Conservation (phyloP, 2,113 vertebrate genomes). For the Machaerirhynchus nigripectus region DNA sequence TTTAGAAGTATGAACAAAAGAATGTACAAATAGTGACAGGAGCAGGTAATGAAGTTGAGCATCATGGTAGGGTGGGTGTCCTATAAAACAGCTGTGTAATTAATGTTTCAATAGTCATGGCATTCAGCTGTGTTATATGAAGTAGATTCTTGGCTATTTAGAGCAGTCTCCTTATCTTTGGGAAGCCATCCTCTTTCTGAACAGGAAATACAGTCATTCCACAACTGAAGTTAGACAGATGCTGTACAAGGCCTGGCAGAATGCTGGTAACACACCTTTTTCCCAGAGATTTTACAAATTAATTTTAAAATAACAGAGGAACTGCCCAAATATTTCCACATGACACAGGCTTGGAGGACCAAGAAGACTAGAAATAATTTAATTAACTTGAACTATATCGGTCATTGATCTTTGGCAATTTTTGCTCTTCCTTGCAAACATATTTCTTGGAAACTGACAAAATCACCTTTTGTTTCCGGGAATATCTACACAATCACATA, state of each 20-base stretch:
- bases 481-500: neutral
- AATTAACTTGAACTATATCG: neutral
- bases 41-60: neutral
- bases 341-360: neutral
- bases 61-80: neutral
- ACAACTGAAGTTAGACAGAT: slow-evolving; percentile 10
- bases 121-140: neutral
- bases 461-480: neutral
- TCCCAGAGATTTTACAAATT: slow-evolving; percentile 24
- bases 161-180: slow-evolving; percentile 1
- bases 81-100: neutral
- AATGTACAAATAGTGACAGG: neutral
- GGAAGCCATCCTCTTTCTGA: slow-evolving; percentile 34
- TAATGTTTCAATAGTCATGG: neutral
- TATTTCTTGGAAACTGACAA: neutral
- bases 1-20: neutral
- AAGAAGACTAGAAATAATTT: slow-evolving; percentile 2
- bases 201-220: slow-evolving; percentile 1
- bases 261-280: neutral
- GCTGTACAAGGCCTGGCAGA: neutral
- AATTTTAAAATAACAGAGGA: neutral
- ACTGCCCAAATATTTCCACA: neutral
- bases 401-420: neutral
- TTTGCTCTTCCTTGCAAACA: neutral
- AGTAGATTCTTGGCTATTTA: neutral